A percentile compares a stretch with the other conserved stretches of the same genome.
These are phyloP conservation scores for Rhea americana DNA, from an alignment of 2,113 vertebrate genomes.

Conservation along the genomic window DNA sequence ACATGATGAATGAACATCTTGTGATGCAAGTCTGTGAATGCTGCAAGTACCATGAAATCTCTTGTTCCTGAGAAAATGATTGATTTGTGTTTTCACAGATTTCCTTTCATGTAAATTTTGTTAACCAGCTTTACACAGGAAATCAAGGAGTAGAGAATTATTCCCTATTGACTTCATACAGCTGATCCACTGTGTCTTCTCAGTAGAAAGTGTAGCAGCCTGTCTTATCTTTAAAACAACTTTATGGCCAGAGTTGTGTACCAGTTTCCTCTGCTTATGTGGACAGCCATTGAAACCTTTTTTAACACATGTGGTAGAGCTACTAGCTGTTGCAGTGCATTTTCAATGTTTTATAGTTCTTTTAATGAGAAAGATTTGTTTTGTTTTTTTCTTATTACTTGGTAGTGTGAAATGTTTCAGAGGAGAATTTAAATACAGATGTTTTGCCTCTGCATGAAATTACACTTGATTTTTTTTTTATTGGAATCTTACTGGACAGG, in stretches of 20 bases:
- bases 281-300: neutral
- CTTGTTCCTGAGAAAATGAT: neutral
- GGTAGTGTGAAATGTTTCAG: neutral
- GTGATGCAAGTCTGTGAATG: neutral
- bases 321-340: neutral
- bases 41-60: neutral
- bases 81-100: neutral
- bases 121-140: neutral
- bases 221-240: neutral
- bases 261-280: neutral
- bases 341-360: neutral
- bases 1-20: neutral
- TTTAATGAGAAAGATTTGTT: neutral
- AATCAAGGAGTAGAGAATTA: neutral
- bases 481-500: neutral
- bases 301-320: neutral
- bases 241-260: neutral
- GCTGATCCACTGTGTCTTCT: neutral
- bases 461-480: neutral
- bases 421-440: neutral
- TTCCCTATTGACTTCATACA: neutral
- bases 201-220: neutral
- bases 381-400: neutral
- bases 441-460: neutral
- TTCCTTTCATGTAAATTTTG: neutral